A percentile compares a stretch with the other conserved stretches of the same genome.
Evolutionary conservation across 2,888 invertebrate species (phyloP).

Genomic region (Ennomos fuscantarius): DNA sequence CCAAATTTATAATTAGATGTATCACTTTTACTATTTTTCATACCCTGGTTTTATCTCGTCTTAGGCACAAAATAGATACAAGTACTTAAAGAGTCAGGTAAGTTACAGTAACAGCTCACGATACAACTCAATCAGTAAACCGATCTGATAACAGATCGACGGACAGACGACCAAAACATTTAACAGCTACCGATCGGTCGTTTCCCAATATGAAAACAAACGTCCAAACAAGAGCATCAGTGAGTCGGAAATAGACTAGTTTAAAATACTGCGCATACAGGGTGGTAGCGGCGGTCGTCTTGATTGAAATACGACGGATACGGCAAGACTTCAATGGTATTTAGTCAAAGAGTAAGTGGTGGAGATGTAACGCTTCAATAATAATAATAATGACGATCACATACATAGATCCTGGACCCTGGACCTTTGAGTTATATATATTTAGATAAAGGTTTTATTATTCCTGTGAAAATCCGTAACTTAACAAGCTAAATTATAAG

Average conservation of each 20-base stretch:
- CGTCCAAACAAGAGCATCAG: slow-evolving; percentile 70
- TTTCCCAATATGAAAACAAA: slow-evolving; percentile 69
- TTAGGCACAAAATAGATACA: too few relatives aligned
- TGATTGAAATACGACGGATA: slow-evolving; percentile 75
- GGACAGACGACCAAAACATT: slow-evolving; percentile 36
- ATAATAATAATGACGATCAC: too few relatives aligned
- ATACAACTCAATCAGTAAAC: slow-evolving; percentile 31
- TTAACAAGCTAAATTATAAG: not conserved
- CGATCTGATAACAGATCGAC: slow-evolving; percentile 29
- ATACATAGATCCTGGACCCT: too few relatives aligned
- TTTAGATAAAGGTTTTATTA: too few relatives aligned
- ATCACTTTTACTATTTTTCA: too few relatives aligned
- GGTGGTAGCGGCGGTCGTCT: slow-evolving; percentile 56
- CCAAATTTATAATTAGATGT: too few relatives aligned
- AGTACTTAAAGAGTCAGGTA: too few relatives aligned
- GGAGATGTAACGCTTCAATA: slow-evolving; percentile 21
- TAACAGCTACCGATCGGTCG: slow-evolving; percentile 53
- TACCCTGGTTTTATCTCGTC: too few relatives aligned
- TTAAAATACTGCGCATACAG: slow-evolving; percentile 70
- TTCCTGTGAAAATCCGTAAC: too few relatives aligned
- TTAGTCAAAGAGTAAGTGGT: slow-evolving; percentile 45
- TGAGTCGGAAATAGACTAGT: slow-evolving; percentile 72
- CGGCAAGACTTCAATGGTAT: slow-evolving; percentile 58
- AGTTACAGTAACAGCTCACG: slow-evolving; percentile 10
- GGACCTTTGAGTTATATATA: too few relatives aligned